Conservation (phyloP, 2,113 vertebrate genomes). For the Oncorhynchus mykiss region DNA sequence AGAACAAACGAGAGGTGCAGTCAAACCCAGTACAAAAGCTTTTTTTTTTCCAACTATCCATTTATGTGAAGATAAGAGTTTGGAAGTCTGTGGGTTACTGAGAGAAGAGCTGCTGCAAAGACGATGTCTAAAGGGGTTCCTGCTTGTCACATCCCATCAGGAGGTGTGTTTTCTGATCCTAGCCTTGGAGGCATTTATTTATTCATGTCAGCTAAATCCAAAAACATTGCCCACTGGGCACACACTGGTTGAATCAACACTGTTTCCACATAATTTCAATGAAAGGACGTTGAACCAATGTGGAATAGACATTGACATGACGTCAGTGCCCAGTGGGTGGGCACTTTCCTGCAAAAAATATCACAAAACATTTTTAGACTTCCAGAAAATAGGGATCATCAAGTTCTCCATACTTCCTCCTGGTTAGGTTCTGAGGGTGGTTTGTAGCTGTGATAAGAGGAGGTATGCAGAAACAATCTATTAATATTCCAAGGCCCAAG, state of each 20-base stretch:
- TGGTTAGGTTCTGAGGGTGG: no score
- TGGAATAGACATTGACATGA: no score
- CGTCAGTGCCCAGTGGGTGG: neutral
- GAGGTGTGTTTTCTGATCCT: conserved; percentile 11
- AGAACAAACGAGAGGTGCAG: neutral
- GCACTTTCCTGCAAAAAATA: conserved; percentile 2
- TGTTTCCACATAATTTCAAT: no score
- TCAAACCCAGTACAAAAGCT: conserved; percentile 5
- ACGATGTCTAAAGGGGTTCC: conserved; percentile 15
- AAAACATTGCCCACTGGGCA: conserved; percentile 6
- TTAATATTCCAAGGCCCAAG: no score
- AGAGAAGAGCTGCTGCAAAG: neutral
- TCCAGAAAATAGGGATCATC: no score
- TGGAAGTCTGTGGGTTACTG: neutral
- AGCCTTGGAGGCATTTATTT: conserved; percentile 13
- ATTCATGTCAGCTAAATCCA: conserved; percentile 35
- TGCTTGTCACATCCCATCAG: conserved; percentile 33
- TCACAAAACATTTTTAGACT: no score
- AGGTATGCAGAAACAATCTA: no score
- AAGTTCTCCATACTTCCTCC: no score
- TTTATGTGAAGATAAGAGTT: neutral
- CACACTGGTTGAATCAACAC: no score
- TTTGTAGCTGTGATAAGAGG: no score
- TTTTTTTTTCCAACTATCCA: conserved; percentile 4
- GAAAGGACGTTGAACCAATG: no score